Base-by-base conservation (phyloP, 1,140 invertebrate genomes). In the Euglossa dilemma region DNA sequence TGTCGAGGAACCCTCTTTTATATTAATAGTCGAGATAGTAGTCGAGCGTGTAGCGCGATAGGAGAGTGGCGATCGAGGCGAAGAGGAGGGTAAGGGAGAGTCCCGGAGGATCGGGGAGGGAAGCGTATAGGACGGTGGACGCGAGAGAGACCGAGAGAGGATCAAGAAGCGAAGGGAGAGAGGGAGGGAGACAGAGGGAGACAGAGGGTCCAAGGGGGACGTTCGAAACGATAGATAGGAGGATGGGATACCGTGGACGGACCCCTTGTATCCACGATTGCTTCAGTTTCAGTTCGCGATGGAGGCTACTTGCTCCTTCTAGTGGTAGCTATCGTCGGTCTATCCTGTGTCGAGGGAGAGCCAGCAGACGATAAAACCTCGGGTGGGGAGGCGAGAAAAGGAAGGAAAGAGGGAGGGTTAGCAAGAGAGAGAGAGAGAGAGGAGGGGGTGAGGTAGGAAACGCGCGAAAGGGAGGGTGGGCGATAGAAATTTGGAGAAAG, bases 1-100 rank as follows among this genome's bases (percentile, higher is more conserved):
- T 93, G 93, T 92, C 92, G 93, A 93, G 93, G 93, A 93, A 94
- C 92, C 93, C 92, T 90, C 89, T 93, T 93, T 93, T 93, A 93
- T 94, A 93, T 94, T 94, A 94, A 94, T 94, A 94, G 93, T 93
- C 92, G 89, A 93, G 90, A 91, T 89, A 89, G 80, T 82, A 52
- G 88, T 80, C 80, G 84, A 80, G 76, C 78, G 73, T 89, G 82
- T 87, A 80, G 69, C 57, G 79, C 77, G 87, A 80, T 89, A 89
- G 74, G 84, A 86, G 83, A 87, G 71, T 18, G 83, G 76, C 79
- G 67, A 89, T 74, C 84, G 86, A 20, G 47, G 54, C 36, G 87
- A 64, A 23, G 67, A 14, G 84, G 64, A 50, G 79, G 74, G 79
- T 25, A 36, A 63, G 47, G 59, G 76, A 76, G 67, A 76, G 64